A percentile compares a stretch with the other conserved stretches of the same genome.
phyloP scores from a whole-genome alignment of 2,797 vertebrate genomes.

The Percopsis omiscomaycus region DNA sequence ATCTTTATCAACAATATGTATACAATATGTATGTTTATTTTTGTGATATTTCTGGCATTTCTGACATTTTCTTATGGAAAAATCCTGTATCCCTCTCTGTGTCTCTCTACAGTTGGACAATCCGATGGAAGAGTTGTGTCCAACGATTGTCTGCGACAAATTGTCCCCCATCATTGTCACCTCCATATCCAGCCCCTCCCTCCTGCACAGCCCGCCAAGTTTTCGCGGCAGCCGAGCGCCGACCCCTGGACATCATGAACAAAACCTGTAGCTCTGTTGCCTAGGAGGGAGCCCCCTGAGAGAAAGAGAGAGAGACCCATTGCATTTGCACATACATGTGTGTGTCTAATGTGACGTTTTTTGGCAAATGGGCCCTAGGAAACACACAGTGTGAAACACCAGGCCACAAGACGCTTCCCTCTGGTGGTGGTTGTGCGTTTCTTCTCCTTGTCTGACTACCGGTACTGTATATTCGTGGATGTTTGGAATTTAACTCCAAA shows the following conservation, averaged over 20 bases:
- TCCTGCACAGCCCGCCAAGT: conserved; percentile 57
- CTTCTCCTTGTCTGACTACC: not conserved
- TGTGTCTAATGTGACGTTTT: not conserved
- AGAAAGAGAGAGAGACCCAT: too few relatives aligned
- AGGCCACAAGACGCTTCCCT: not conserved
- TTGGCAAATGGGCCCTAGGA: conserved; percentile 49
- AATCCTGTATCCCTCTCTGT: conserved; percentile 10
- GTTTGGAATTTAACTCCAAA: not conserved
- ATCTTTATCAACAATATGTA: not conserved
- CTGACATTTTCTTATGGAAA: too few relatives aligned
- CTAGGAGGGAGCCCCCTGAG: conserved; percentile 39
- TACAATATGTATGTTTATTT: too few relatives aligned
- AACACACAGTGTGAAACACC: conserved; percentile 29
- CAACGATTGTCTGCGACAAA: conserved; percentile 50
- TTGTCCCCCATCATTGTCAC: conserved; percentile 76
- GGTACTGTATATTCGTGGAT: not conserved
- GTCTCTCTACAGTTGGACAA: conserved; percentile 59
- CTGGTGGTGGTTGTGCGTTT: not conserved
- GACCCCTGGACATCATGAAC: conserved; percentile 41
- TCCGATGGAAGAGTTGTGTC: conserved; percentile 46
- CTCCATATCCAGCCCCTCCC: conserved; percentile 73
- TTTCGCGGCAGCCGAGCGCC: conserved; percentile 46
- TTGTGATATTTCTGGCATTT: too few relatives aligned
- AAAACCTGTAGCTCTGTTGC: conserved; percentile 45
- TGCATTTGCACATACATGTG: not conserved